Evolutionary conservation across 2,113 vertebrate species (phyloP).

Genomic region (Limanda limanda): DNA sequence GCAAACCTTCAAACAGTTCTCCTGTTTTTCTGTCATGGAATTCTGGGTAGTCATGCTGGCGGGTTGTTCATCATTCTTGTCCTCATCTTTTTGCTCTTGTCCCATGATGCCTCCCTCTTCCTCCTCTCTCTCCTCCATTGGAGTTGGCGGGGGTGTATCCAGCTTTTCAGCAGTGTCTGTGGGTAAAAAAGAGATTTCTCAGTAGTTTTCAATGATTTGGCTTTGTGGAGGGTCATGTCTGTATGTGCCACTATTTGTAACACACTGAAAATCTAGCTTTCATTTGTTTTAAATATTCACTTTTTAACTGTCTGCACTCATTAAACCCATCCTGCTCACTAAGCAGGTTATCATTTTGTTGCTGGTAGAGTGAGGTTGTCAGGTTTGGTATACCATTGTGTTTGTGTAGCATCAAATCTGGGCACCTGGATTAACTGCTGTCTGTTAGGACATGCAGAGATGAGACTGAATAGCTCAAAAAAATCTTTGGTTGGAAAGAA

Average conservation of each 20-base stretch:
- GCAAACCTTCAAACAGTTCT: not conserved
- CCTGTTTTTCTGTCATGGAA: not conserved
- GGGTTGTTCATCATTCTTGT: conserved; percentile 1
- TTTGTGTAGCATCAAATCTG: no score
- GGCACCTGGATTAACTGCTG: no score
- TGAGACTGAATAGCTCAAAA: no score
- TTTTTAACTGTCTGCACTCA: no score
- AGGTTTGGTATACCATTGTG: no score
- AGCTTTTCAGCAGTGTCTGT: conserved; percentile 68
- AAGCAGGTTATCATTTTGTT: no score
- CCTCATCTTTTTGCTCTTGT: conserved; percentile 17
- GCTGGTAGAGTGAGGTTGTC: no score
- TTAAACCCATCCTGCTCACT: no score
- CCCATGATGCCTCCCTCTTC: conserved; percentile 29
- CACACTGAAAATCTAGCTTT: no score
- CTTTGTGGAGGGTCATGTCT: not conserved
- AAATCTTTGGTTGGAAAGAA: no score
- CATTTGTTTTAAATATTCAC: no score
- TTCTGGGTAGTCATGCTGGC: not conserved
- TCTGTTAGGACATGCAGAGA: no score
- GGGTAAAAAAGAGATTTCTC: not conserved
- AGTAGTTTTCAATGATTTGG: not conserved
- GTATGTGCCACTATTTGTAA: not conserved
- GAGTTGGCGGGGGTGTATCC: conserved; percentile 54
- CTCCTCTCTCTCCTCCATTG: conserved; percentile 77